Evolutionary conservation across 2,113 vertebrate genomes (phyloP), one percentile per base, ranked within the genome.

Genomic region (Sinocyclocheilus anshuiensis): DNA sequence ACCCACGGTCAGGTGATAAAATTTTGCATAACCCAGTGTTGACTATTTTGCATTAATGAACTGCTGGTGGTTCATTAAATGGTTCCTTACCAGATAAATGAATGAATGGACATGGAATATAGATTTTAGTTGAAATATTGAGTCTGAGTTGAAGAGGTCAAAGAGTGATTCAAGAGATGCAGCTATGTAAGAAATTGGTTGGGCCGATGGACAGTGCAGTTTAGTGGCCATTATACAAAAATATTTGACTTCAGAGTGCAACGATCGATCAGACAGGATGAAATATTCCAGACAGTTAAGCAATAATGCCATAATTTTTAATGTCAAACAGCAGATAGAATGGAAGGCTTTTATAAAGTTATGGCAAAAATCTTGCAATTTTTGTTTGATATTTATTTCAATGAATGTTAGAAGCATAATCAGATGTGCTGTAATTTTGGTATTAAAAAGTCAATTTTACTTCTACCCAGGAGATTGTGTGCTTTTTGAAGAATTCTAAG

Each of bases 401-500:
- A 55, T 77, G 29, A 33, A 55, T 77, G 16, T 29, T 29, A 77
- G 50, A 33, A 18, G 24, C 55, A 77, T 55, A 33, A 77, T 53
- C 45, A 53, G 24, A 55, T 77, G 11, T 77, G 50, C 76, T 55
- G 76, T 55, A 55, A 50, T 77, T 29, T 77, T 55, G 45, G 15
- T 77, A 55, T 77, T 77, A 55, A 77, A 77, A 77, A 77, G 50
- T 77, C 50, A 15, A 20, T 53, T 77, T 55, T 33, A 55, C 76
- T 77, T 77, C 24, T 55, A 29, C 50, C 4, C 26, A 48, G n/a
- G n/a, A 55, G 76, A 77, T 18, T 55, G n/a, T 77, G 24, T 50
- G 24, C 42, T 67, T 69, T 53, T 24, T 48, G 11, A 36, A 26
- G 63, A 82, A 82, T 36, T 53, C 61, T 53, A 33, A 53, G 63